phyloP scores from a whole-genome alignment of 2,888 invertebrate genomes.

The Itoplectis maculator region DNA sequence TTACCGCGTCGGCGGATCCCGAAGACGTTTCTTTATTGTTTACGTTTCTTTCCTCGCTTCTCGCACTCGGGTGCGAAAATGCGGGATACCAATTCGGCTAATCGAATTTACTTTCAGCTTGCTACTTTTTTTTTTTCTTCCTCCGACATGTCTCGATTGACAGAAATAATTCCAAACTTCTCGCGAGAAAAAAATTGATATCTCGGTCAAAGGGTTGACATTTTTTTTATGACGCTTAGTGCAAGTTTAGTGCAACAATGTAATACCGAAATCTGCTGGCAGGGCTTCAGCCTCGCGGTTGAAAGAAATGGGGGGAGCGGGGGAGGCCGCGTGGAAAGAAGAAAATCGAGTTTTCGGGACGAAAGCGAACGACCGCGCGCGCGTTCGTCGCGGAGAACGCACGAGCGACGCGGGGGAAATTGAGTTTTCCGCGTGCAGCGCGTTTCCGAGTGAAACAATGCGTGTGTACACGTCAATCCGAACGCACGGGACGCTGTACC shows the following conservation, averaged over 20 bases:
- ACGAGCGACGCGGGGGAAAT: slow-evolving; percentile 47
- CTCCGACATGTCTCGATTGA: no score
- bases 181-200: not conserved
- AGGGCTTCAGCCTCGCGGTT: slow-evolving; percentile 24
- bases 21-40: slow-evolving; percentile 8
- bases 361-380: no score
- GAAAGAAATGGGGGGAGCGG: no score
- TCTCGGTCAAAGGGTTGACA: not conserved
- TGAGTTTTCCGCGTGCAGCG: slow-evolving; percentile 58
- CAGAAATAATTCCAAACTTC: no score
- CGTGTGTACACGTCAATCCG: slow-evolving; percentile 16
- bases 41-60: not conserved
- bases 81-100: no score
- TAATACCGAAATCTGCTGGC: slow-evolving; percentile 25
- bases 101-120: no score
- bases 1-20: not conserved
- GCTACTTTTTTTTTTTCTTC: no score
- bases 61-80: not conserved
- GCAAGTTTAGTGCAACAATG: not conserved
- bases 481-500: slow-evolving; percentile 5
- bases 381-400: not conserved
- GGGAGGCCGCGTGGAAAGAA: slow-evolving; percentile 25
- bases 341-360: slow-evolving; percentile 40
- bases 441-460: slow-evolving; percentile 57
- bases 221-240: not conserved